Percentiles rank a stretch among this genome's conserved stretches.
phyloP scores from a whole-genome alignment of 2,888 invertebrate genomes.

The Andrena minutula region DNA sequence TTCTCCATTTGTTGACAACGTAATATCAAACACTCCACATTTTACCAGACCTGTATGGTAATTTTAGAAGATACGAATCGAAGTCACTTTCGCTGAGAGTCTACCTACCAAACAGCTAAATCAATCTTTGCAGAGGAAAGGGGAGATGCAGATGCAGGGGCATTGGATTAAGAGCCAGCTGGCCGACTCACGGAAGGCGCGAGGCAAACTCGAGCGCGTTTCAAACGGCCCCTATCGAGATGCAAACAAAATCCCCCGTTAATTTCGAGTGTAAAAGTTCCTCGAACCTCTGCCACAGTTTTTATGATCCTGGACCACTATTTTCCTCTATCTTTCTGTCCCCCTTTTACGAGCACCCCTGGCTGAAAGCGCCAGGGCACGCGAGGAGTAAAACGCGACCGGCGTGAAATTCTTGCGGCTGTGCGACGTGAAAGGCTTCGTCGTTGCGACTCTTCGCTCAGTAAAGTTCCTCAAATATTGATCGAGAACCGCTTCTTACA shows the following conservation, averaged over 20 bases:
- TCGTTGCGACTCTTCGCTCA: conserved; percentile 10
- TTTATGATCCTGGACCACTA: conserved; percentile 15
- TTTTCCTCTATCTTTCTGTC: background rate
- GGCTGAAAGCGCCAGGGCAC: conserved; percentile 37
- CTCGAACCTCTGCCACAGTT: background rate
- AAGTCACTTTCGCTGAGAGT: background rate
- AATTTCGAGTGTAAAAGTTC: conserved; percentile 38
- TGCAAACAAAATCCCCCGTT: conserved; percentile 36
- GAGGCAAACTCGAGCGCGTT: conserved; percentile 21
- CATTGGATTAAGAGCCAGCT: background rate
- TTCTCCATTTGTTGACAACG: too few species aligned
- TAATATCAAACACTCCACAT: too few species aligned
- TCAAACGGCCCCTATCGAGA: conserved; percentile 17
- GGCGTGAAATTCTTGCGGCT: conserved; percentile 28
- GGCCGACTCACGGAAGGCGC: conserved; percentile 8
- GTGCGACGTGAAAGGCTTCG: conserved; percentile 23
- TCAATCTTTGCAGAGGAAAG: background rate
- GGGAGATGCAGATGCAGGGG: background rate
- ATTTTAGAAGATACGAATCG: background rate
- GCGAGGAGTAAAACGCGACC: conserved; percentile 28
- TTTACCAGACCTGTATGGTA: too few species aligned
- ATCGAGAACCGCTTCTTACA: conserved; percentile 7
- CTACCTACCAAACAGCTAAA: background rate
- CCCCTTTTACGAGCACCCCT: conserved; percentile 31
- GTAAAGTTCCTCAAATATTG: conserved; percentile 34